Evolutionary conservation across 1,140 invertebrate species (phyloP).

Genomic region (Venturia canescens): DNA sequence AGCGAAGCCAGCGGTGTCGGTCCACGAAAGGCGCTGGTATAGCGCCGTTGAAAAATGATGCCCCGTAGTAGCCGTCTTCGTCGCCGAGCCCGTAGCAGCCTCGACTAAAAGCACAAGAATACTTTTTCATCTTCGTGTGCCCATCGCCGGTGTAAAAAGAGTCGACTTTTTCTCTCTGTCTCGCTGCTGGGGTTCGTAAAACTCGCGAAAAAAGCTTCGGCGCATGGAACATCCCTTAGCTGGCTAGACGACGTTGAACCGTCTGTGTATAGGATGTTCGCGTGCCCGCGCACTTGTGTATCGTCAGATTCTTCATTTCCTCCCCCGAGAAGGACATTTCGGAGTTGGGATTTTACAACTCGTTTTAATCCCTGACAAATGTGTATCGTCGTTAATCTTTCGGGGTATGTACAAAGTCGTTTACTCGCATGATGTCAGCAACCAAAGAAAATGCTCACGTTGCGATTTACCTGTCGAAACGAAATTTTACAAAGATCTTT

Average conservation of each 20-base stretch:
- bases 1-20: neutral
- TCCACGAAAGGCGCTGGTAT: slow-evolving; percentile 25
- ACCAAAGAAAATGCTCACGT: no score
- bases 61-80: slow-evolving; percentile 47
- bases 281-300: no score
- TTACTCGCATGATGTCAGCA: no score
- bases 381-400: no score
- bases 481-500: no score
- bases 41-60: slow-evolving; percentile 74
- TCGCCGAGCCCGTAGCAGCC: slow-evolving; percentile 56
- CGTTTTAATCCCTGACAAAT: no score
- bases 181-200: slow-evolving; percentile 28
- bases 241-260: slow-evolving; percentile 17
- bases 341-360: no score
- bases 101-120: slow-evolving; percentile 67
- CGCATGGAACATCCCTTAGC: slow-evolving; percentile 9
- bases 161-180: neutral
- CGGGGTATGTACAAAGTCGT: no score
- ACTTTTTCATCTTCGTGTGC: slow-evolving; percentile 57
- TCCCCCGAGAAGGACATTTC: no score
- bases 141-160: slow-evolving; percentile 23
- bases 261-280: neutral
- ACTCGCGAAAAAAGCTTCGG: slow-evolving; percentile 15
- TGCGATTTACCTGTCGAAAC: no score
- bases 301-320: no score